These are phyloP conservation scores for Crax fasciolata DNA, from an alignment of 2,797 vertebrate species.

Conservation along the genomic window DNA sequence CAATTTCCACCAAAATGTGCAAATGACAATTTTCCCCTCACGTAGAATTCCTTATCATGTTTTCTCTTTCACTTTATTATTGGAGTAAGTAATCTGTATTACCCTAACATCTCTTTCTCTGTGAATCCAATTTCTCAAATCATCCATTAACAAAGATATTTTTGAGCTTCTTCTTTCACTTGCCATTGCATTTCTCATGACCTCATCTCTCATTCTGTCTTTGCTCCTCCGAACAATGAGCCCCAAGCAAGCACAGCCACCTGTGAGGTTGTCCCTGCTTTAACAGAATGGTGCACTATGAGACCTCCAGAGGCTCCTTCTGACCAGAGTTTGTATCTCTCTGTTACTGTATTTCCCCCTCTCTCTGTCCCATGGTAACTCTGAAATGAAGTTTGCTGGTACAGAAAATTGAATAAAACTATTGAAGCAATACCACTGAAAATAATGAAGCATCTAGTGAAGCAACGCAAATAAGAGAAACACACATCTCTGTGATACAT, in stretches of 20 bases:
- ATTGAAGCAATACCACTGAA: background rate
- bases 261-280: background rate
- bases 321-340: background rate
- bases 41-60: background rate
- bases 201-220: background rate
- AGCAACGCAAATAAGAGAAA: background rate
- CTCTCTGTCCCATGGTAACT: background rate
- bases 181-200: background rate
- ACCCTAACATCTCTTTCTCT: background rate
- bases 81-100: background rate
- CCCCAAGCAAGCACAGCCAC: background rate
- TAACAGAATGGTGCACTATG: background rate
- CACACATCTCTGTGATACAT: background rate
- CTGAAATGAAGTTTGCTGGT: background rate
- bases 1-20: background rate
- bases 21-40: background rate
- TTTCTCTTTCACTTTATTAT: background rate
- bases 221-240: background rate
- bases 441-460: background rate
- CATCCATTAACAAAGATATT: background rate
- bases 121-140: background rate
- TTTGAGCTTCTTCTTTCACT: background rate
- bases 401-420: background rate
- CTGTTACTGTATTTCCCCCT: background rate
- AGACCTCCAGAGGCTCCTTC: background rate